Evolutionary conservation across 2,888 invertebrate species (phyloP), one percentile per base, ranked within the genome.

Genomic region (Stenolophus ochropezus): DNA sequence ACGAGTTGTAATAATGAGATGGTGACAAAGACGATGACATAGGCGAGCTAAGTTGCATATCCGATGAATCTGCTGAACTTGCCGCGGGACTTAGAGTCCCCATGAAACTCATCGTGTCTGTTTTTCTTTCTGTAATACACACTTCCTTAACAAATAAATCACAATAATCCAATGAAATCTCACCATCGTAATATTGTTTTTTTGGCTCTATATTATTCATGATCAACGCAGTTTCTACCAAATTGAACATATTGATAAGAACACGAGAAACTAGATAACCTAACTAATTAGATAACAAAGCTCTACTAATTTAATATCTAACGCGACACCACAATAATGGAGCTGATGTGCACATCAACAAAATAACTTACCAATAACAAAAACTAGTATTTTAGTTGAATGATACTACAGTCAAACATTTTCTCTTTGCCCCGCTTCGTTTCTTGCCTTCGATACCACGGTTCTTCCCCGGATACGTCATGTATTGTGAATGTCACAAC

Each of bases 391-490:
- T 74, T 49, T 18, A 75, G 76, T 33, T 51, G 58, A 56, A 42
- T 23, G 51, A 61, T 14, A 21, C 8, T 49, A n/a, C 11, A 11
- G n/a, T 42, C 25, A 80, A 69, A 71, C 25, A 78, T 51, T 71
- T 23, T 42, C 42, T 27, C 80, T 14, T 27, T 56, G 8, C 80
- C 58, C n/a, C 73, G 21, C 80, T 20, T 2, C 47, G 11, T 11
- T 42, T 25, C 73, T 71, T 51, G 16, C 56, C 71, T 16, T 33
- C 11, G 42, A n/a, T 42, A 21, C 56, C 11, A 33, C 51, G 80
- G 80, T 71, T 56, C 80, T 80, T 80, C 80, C 80, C 80, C 80
- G 73, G 47, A 51, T 71, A 79, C 79, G 51, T 73, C 65, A 69
- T 33, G 14, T 14, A 11, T 3, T 69, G 5, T 16, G 18, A 69